A percentile compares a stretch with the other conserved stretches of the same genome.
Evolutionary conservation across 2,888 invertebrate species (phyloP).

Genomic region (Lasius fuliginosus): DNA sequence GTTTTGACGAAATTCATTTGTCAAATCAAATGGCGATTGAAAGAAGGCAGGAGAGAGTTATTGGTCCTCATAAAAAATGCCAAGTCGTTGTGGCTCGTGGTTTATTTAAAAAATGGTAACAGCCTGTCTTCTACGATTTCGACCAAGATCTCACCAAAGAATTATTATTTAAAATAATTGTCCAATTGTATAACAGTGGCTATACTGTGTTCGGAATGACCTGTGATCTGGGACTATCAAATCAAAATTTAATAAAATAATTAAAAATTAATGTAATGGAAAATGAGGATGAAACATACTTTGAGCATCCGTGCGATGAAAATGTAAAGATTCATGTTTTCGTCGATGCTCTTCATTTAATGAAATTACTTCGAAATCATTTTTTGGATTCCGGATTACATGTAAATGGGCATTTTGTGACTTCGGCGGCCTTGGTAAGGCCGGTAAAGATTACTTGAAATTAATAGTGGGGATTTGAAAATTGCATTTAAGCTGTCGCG

Average conservation of each 20-base stretch:
- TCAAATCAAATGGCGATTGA: conserved; percentile 1
- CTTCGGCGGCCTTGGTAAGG: neutral
- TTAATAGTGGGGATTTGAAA: conserved; percentile 13
- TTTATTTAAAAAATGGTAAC: conserved; percentile 2
- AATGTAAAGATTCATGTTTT: neutral
- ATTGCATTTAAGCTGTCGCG: neutral
- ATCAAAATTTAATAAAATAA: neutral
- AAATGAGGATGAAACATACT: neutral
- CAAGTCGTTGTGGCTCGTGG: neutral
- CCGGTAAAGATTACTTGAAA: neutral
- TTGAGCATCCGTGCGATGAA: neutral
- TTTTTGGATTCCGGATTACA: neutral
- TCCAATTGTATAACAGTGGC: neutral
- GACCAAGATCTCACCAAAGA: neutral
- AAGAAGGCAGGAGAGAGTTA: neutral
- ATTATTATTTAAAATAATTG: neutral
- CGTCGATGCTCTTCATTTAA: neutral
- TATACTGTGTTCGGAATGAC: neutral
- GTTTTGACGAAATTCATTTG: conserved; percentile 3
- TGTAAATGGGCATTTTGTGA: neutral
- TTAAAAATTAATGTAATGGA: neutral
- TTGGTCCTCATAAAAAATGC: conserved; percentile 9
- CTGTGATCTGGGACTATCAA: neutral
- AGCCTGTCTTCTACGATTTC: neutral
- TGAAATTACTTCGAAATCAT: conserved; percentile 14